Evolutionary conservation across 2,113 vertebrate species (phyloP), one percentile per base, ranked within the genome.

Genomic region (Nothoprocta perdicaria): DNA sequence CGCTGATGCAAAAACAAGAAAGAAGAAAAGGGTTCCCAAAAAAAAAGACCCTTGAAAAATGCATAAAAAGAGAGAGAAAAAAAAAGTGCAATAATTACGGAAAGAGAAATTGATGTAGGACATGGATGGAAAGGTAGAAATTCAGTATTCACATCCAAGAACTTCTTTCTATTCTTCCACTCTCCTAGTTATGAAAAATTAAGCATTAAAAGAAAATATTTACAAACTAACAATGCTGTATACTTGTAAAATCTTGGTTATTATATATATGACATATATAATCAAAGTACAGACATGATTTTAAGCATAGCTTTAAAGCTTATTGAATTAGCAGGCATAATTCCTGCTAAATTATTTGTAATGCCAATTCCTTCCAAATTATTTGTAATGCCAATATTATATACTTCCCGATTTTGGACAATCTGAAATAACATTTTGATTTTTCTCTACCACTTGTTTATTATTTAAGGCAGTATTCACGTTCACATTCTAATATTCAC

Each of bases 21-120:
- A 65, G 10, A n/a, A 12, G 3, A 33, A 60, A 84, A 81, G 1
- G 38, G 23, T 6, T 80, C 4, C 29, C 61, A 60, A 60, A 2
- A 0, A 0, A 24, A 71, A 43, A 68, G 26, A 18, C 0, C 2
- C 33, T 43, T 10, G 6, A 40, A 4, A 60, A 65, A 74, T 24
- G 7, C 1, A 26, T 31, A 66, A 31, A 45, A 18, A 21, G 11
- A 63, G 45, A 53, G 31, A 7, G 3, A 38, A 11, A 4, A 14
- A 58, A 43, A 35, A 65, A 55, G 2, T 14, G 0, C 3, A 57
- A 74, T 31, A n/a, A 46, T 23, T 8, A 19, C 9, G 14, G 10
- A 53, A 68, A 80, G 5, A 48, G 21, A 88, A 80, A 88, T n/a
- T 18, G 10, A 9, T 14, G 9, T 19, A 80, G 75, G 24, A 55